Percentiles rank a stretch among this genome's conserved stretches.
Evolutionary conservation across 2,113 vertebrate species (phyloP).

Genomic region (Ictalurus furcatus): DNA sequence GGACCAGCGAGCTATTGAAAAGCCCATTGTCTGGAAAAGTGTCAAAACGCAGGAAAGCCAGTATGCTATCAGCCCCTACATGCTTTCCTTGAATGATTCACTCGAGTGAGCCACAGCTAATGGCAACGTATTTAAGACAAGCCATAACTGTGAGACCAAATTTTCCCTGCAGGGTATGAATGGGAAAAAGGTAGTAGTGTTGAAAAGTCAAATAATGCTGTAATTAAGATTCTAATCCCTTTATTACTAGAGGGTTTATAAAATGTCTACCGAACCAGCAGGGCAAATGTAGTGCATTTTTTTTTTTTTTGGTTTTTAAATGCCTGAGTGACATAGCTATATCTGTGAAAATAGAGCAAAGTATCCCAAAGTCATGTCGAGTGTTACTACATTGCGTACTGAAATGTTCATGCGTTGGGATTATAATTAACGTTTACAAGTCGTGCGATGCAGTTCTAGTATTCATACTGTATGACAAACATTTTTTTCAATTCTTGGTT

Average conservation of each 20-base stretch:
- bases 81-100: constrained; percentile 54
- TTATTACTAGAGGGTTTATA: background rate
- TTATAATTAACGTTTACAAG: background rate
- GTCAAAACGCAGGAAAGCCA: constrained; percentile 49
- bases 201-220: background rate
- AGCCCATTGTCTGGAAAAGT: constrained; percentile 31
- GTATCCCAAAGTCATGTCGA: background rate
- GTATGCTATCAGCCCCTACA: constrained; percentile 44
- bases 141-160: background rate
- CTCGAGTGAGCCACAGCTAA: constrained; percentile 25
- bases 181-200: background rate
- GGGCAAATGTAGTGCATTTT: background rate
- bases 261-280: background rate
- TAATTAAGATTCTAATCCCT: background rate
- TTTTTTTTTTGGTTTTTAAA: background rate
- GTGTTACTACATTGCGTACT: background rate
- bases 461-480: too few relatives aligned
- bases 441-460: background rate
- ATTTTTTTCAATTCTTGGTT: background rate
- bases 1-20: constrained; percentile 9
- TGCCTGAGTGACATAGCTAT: background rate
- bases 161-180: background rate
- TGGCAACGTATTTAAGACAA: constrained; percentile 17
- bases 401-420: background rate
- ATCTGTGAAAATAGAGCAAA: background rate